Percentiles rank a stretch among this genome's conserved stretches.
phyloP scores from a whole-genome alignment of 2,888 invertebrate species.

The Magallana nippona region DNA sequence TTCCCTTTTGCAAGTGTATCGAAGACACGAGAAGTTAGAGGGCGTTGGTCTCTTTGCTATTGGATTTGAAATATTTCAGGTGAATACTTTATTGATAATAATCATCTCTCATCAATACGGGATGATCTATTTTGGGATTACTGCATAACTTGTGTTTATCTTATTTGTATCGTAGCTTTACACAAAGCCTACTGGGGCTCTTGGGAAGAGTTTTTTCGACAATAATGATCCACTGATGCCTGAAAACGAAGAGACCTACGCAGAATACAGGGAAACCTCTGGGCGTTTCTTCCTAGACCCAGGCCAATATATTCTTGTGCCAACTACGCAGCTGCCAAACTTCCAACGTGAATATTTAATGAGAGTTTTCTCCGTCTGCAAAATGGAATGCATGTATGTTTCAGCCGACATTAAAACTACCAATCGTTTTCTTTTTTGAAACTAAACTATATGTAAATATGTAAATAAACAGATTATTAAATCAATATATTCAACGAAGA shows the following conservation, averaged over 20 bases:
- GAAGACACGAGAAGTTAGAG: conserved; percentile 63
- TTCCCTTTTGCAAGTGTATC: conserved; percentile 67
- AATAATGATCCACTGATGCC: conserved; percentile 71
- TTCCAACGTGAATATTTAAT: conserved; percentile 66
- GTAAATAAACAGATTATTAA: too few relatives aligned
- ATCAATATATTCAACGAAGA: too few relatives aligned
- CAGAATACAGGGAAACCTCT: conserved; percentile 70
- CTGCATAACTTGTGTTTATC: not conserved
- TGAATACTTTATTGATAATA: conserved; percentile 31
- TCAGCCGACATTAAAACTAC: not conserved
- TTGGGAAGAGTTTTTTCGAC: conserved; percentile 66
- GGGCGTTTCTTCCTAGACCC: conserved; percentile 72
- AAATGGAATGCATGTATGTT: conserved; percentile 69
- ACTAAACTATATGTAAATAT: too few relatives aligned
- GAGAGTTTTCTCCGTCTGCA: conserved; percentile 67
- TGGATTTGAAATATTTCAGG: conserved; percentile 73
- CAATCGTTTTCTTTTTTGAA: not conserved
- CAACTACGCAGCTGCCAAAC: conserved; percentile 66
- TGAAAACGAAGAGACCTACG: conserved; percentile 72
- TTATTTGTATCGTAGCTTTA: conserved; percentile 54
- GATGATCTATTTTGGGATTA: too few relatives aligned
- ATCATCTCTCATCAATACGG: not conserved
- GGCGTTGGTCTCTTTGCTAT: conserved; percentile 66
- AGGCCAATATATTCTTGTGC: conserved; percentile 72
- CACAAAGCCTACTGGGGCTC: conserved; percentile 52